These are phyloP conservation scores for Aphaenogaster rudis DNA, from an alignment of 1,140 invertebrate species.

Conservation along the genomic window DNA sequence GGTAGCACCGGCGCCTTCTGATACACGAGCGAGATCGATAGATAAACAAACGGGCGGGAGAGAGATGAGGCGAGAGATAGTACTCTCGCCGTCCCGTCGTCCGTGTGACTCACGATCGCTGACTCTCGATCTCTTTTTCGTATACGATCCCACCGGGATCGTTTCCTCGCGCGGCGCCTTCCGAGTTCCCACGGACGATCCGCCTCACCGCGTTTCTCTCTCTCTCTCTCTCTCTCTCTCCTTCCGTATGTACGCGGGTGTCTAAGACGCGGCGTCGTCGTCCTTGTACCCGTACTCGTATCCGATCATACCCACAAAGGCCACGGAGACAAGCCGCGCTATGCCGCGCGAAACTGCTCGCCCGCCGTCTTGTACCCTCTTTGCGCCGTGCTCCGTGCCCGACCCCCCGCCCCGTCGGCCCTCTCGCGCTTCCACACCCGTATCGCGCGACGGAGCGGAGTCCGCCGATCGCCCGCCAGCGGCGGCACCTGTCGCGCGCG, in stretches of 20 bases:
- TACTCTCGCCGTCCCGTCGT: conserved; percentile 4
- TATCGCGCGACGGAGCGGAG: background rate
- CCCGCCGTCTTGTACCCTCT: background rate
- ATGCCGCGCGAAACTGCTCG: conserved; percentile 5
- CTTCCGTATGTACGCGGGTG: background rate
- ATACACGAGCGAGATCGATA: conserved; percentile 43
- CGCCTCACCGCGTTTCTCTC: background rate
- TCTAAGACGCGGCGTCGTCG: background rate
- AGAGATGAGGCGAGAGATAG: background rate
- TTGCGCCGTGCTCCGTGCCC: background rate
- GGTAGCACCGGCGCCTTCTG: conserved; percentile 44
- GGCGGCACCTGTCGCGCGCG: background rate
- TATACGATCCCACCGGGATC: no score
- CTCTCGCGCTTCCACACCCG: background rate
- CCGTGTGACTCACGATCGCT: conserved; percentile 14
- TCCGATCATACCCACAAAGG: background rate
- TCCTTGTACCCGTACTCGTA: background rate
- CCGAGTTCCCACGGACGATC: background rate
- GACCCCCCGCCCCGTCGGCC: background rate
- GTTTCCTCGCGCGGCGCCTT: background rate
- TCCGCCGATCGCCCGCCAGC: background rate
- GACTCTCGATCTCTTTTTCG: background rate
- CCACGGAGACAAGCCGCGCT: conserved; percentile 13
- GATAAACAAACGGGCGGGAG: conserved; percentile 45
- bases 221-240: conserved; percentile 10